Evolutionary conservation across 2,113 vertebrate genomes (phyloP).

Genomic region (Astur gentilis): DNA sequence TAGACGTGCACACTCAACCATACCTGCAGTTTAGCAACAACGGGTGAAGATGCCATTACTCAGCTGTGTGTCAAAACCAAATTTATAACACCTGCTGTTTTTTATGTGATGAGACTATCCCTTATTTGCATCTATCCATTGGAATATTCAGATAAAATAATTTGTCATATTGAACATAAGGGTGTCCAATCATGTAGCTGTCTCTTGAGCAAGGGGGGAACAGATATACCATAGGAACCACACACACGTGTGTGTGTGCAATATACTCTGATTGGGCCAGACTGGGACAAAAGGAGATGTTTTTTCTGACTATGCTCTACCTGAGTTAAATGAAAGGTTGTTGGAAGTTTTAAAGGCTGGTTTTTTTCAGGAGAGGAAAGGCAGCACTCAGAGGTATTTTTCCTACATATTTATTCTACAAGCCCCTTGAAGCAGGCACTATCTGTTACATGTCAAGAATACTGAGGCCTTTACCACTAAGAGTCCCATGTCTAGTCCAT

Average conservation of each 20-base stretch:
- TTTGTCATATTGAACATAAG: background rate
- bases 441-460: background rate
- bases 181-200: background rate
- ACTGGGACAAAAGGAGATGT: background rate
- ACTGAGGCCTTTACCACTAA: background rate
- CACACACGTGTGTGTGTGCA: accelerated
- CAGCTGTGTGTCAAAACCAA: background rate
- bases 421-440: background rate
- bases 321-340: background rate
- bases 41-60: background rate
- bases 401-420: background rate
- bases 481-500: background rate
- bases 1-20: accelerated
- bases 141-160: background rate
- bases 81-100: background rate
- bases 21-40: background rate
- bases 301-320: background rate
- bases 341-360: background rate
- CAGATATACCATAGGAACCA: background rate
- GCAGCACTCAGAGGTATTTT: background rate
- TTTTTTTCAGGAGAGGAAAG: background rate
- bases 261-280: background rate
- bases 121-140: background rate
- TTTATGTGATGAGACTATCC: background rate
- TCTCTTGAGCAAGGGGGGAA: background rate